Conservation (phyloP, 2,113 vertebrate genomes). For the Nestor notabilis region DNA sequence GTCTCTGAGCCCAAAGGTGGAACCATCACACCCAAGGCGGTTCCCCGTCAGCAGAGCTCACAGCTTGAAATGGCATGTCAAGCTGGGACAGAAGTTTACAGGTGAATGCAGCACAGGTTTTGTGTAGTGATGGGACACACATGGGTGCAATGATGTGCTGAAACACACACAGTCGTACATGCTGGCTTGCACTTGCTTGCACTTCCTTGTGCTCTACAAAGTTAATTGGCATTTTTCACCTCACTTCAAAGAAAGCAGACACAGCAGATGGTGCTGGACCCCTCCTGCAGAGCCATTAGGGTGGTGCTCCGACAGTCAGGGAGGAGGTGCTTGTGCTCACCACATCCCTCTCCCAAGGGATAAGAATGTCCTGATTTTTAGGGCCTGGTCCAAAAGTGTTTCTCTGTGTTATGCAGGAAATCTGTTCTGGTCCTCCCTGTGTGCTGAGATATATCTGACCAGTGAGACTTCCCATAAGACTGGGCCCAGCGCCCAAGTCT, state of each 20-base stretch:
- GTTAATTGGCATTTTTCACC: neutral
- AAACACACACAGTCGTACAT: fast-evolving
- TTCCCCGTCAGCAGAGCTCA: neutral
- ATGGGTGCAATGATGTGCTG: neutral
- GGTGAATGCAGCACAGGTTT: neutral
- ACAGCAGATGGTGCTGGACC: neutral
- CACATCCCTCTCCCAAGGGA: neutral
- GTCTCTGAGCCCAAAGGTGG: neutral
- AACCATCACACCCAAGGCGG: neutral
- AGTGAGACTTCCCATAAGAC: fast-evolving
- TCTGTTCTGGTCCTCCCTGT: neutral
- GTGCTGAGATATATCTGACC: neutral
- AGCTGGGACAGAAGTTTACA: neutral
- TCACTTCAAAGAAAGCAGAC: neutral
- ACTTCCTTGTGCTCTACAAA: neutral
- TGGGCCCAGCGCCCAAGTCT: no score
- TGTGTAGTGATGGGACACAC: fast-evolving
- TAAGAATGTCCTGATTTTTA: neutral
- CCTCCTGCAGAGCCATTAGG: neutral
- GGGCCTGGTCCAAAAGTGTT: neutral
- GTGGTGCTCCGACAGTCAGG: neutral
- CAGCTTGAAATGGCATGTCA: neutral
- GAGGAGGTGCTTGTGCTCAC: fast-evolving
- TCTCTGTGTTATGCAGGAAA: neutral
- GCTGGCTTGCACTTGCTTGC: neutral